A percentile compares a stretch with the other conserved stretches of the same genome.
Evolutionary conservation across 2,888 invertebrate genomes (phyloP).

Genomic region (Meandrusa payeni): DNA sequence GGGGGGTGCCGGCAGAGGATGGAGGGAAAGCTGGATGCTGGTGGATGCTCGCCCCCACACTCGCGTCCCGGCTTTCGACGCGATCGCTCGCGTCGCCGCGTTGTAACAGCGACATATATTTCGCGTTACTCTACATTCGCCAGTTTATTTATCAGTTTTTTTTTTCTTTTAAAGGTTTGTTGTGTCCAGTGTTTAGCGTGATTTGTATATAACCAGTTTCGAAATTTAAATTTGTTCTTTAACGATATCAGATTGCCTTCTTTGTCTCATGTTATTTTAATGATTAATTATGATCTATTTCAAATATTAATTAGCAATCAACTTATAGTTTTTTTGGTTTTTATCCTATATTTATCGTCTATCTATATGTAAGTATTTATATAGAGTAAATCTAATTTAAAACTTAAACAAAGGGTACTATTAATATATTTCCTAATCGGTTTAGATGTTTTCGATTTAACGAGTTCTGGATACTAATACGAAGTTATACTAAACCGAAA

Average conservation of each 20-base stretch:
- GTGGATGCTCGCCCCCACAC: conserved; percentile 64
- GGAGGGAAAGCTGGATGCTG: conserved; percentile 63
- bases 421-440: no score
- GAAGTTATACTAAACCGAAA: no score
- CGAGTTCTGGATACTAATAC: no score
- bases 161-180: no score
- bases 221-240: background rate
- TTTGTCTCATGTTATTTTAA: conserved; percentile 19
- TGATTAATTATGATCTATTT: no score
- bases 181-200: conserved; percentile 67
- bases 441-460: no score
- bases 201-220: conserved; percentile 52
- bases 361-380: conserved; percentile 2
- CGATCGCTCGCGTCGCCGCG: conserved; percentile 57
- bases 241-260: background rate
- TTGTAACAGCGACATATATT: conserved; percentile 27
- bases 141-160: no score
- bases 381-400: conserved; percentile 8
- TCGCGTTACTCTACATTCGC: conserved; percentile 48
- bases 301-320: no score
- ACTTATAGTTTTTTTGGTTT: no score
- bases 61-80: conserved; percentile 63
- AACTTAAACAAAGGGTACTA: no score
- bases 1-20: conserved; percentile 37
- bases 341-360: conserved; percentile 13